Percentiles rank a stretch among this genome's conserved stretches.
Evolutionary conservation across 2,797 vertebrate species (phyloP).

Genomic region (Crenichthys baileyi): DNA sequence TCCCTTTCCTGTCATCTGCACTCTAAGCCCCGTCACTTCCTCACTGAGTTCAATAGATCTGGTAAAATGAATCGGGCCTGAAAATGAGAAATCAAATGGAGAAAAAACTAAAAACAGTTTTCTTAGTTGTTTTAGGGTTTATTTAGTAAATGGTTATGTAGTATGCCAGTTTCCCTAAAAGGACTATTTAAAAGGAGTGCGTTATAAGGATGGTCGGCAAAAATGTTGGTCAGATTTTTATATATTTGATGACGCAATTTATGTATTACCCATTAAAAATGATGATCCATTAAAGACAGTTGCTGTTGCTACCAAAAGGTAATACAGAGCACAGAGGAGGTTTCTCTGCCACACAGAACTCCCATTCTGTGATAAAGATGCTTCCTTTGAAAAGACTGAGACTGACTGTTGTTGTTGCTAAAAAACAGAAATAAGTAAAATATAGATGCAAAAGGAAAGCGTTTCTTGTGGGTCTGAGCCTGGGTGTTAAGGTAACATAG

Average conservation of each 20-base stretch:
- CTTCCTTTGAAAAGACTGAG: neutral
- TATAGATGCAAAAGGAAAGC: neutral
- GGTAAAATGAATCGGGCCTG: neutral
- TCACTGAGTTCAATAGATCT: neutral
- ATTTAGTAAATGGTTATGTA: neutral
- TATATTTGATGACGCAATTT: neutral
- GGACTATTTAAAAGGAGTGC: neutral
- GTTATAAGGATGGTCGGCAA: neutral
- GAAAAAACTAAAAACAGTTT: neutral
- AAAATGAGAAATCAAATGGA: neutral
- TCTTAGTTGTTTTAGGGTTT: neutral
- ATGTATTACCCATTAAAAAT: neutral
- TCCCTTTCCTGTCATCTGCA: neutral
- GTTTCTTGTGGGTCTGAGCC: neutral
- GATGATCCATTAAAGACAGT: too few relatives aligned
- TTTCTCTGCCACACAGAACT: neutral
- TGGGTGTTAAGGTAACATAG: too few relatives aligned
- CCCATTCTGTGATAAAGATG: neutral
- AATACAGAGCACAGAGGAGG: neutral
- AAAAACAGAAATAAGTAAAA: neutral
- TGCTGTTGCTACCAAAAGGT: neutral
- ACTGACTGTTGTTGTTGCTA: neutral
- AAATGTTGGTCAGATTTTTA: neutral
- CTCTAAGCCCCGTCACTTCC: neutral
- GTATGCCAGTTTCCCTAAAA: neutral